Percentiles rank a stretch among this genome's conserved stretches.
phyloP scores from a whole-genome alignment of 2,113 vertebrate genomes.

The Tragulus kanchil region DNA sequence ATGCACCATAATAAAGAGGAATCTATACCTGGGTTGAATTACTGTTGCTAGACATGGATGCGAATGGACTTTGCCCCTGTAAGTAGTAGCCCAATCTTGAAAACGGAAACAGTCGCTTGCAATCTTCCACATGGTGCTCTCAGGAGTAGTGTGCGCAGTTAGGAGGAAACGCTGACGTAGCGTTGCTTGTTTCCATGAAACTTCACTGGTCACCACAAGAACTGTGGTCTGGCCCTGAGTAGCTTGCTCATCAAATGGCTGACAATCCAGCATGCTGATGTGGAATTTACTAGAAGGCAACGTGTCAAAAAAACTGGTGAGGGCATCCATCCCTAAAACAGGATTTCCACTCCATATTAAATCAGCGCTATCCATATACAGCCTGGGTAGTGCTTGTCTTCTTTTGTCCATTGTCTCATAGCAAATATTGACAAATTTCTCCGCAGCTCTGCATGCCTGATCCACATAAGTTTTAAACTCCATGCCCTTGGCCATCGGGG shows the following conservation, averaged over 20 bases:
- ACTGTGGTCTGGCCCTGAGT: slow-evolving; percentile 95
- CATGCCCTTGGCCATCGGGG: no score
- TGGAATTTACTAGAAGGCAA: slow-evolving; percentile 97
- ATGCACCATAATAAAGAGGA: not conserved
- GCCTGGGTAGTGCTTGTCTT: slow-evolving; percentile 86
- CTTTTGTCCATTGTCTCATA: no score
- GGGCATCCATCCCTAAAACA: slow-evolving; percentile 92
- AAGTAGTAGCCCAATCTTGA: slow-evolving; percentile 94
- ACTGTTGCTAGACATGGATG: no score
- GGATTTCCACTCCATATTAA: slow-evolving; percentile 98
- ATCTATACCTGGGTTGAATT: not conserved
- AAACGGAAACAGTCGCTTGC: slow-evolving; percentile 98
- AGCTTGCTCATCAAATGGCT: slow-evolving; percentile 96
- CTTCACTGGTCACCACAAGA: slow-evolving; percentile 96
- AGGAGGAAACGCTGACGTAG: slow-evolving; percentile 91
- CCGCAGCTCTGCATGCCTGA: no score
- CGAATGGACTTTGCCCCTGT: not conserved
- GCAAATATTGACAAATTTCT: no score
- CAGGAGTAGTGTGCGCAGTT: no score
- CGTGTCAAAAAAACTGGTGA: slow-evolving; percentile 95
- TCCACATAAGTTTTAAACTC: no score
- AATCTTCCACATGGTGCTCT: slow-evolving; percentile 95
- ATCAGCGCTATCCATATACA: slow-evolving; percentile 96
- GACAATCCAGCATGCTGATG: slow-evolving; percentile 95
- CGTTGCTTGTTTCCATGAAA: slow-evolving; percentile 97